These are phyloP conservation scores for Misgurnus anguillicaudatus DNA, from an alignment of 2,113 vertebrate genomes.

Conservation along the genomic window DNA sequence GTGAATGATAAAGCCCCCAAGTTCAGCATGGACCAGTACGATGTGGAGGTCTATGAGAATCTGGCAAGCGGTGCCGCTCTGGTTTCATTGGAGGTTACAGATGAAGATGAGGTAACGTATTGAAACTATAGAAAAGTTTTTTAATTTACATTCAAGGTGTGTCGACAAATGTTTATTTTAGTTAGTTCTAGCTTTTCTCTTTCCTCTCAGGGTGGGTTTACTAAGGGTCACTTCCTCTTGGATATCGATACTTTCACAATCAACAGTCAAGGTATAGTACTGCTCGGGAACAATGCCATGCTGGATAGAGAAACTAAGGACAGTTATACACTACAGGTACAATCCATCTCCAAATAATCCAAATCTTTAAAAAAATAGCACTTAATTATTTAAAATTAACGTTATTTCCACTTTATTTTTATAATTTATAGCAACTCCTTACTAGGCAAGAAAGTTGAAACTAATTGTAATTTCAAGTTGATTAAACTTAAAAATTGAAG, in stretches of 20 bases:
- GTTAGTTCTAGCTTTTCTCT: background rate
- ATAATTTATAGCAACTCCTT: too few species aligned
- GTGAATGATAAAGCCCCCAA: constrained; percentile 77
- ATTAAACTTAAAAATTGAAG: too few species aligned
- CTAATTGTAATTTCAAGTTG: too few species aligned
- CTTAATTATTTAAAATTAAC: too few species aligned
- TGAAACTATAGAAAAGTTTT: background rate
- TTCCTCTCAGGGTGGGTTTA: constrained; percentile 72
- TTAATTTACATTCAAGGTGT: too few species aligned
- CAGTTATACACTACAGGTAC: constrained; percentile 72
- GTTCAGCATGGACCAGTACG: constrained; percentile 69
- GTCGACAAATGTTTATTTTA: too few species aligned
- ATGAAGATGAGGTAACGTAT: constrained; percentile 72
- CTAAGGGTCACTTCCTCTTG: constrained; percentile 70
- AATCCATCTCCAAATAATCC: background rate
- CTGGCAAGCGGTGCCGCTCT: constrained; percentile 67
- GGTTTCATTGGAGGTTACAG: constrained; percentile 69
- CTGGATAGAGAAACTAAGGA: constrained; percentile 77
- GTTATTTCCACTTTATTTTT: too few species aligned
- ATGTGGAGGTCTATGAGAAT: constrained; percentile 71
- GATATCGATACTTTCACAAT: constrained; percentile 70
- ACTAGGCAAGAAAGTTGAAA: too few species aligned
- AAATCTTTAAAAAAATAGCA: background rate
- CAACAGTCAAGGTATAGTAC: constrained; percentile 69
- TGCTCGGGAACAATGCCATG: constrained; percentile 64